phyloP scores from a whole-genome alignment of 1,140 invertebrate genomes.

The Sesamia nonagrioides region DNA sequence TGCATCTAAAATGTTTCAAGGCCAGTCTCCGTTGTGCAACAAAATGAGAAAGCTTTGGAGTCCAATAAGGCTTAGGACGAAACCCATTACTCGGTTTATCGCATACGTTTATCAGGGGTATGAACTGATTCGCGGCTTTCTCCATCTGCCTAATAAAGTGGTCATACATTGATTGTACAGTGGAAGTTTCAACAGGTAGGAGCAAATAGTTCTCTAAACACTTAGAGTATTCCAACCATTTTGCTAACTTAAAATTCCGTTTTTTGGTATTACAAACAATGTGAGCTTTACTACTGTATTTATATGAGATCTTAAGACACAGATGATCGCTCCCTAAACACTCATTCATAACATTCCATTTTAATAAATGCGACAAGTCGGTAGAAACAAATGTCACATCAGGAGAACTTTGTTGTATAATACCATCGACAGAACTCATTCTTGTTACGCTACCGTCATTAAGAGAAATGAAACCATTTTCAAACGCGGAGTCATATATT shows the following conservation, averaged over 20 bases:
- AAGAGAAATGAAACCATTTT: background rate
- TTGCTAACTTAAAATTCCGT: slow-evolving; percentile 12
- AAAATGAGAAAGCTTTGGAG: background rate
- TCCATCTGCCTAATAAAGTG: background rate
- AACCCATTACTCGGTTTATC: background rate
- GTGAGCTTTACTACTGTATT: no score
- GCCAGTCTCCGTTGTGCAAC: background rate
- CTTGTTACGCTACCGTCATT: background rate
- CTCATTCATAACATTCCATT: slow-evolving; percentile 14
- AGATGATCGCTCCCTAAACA: slow-evolving; percentile 2
- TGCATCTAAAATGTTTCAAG: background rate
- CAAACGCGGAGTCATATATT: background rate
- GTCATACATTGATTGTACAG: slow-evolving; percentile 1
- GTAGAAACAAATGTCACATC: background rate
- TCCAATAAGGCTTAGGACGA: background rate
- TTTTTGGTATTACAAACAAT: background rate
- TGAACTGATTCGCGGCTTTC: background rate
- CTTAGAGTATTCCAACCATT: background rate
- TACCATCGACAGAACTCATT: background rate
- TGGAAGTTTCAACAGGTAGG: background rate
- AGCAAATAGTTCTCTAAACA: background rate
- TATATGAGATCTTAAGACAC: background rate
- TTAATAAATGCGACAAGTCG: slow-evolving; percentile 1
- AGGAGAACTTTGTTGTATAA: background rate
- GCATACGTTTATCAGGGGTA: background rate